Evolutionary conservation across 2,888 invertebrate genomes (phyloP).

Genomic region (Tenthredo distinguenda): DNA sequence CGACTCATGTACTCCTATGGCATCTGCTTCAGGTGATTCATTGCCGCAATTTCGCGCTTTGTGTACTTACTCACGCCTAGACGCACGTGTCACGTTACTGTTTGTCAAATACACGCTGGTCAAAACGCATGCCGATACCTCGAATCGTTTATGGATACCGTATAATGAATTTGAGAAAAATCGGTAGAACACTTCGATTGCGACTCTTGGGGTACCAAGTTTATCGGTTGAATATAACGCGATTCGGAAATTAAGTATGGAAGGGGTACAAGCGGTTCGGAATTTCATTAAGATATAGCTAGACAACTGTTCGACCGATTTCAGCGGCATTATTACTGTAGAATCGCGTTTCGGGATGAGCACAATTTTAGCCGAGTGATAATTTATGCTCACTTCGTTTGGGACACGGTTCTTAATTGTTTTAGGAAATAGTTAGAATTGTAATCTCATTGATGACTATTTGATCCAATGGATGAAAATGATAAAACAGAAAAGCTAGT

Average conservation of each 20-base stretch:
- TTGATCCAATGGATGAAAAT: too few species aligned
- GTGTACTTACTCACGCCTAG: not conserved
- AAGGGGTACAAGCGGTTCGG: not conserved
- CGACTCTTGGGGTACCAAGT: too few species aligned
- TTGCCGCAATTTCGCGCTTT: slow-evolving; percentile 33
- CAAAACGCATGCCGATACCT: not conserved
- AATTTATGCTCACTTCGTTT: not conserved
- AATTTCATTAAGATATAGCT: not conserved
- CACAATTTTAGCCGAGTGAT: not conserved
- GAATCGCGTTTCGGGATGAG: not conserved
- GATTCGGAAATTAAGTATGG: not conserved
- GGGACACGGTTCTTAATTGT: not conserved
- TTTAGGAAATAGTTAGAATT: too few species aligned
- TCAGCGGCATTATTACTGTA: not conserved
- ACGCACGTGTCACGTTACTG: not conserved
- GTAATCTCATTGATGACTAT: too few species aligned
- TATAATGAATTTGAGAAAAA: not conserved
- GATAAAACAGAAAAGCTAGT: not conserved
- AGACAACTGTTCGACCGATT: not conserved
- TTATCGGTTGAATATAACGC: not conserved
- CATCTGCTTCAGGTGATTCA: slow-evolving; percentile 41
- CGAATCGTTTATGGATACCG: not conserved
- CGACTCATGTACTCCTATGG: slow-evolving; percentile 29
- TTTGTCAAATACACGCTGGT: not conserved
- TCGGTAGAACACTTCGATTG: not conserved